Evolutionary conservation across 2,113 vertebrate genomes (phyloP).

Genomic region (Scomber japonicus): DNA sequence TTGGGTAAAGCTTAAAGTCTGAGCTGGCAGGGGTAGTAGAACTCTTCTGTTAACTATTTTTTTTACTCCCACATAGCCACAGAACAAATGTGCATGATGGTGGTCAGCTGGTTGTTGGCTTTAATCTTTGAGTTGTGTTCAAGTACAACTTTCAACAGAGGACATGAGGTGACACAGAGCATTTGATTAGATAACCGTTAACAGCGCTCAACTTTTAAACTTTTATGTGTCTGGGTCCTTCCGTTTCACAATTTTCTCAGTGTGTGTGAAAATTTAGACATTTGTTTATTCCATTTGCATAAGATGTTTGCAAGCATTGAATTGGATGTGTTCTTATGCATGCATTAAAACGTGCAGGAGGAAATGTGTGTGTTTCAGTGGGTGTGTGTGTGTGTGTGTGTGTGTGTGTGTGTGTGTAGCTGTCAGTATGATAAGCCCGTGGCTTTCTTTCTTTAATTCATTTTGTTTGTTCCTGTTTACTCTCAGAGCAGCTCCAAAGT

Average conservation of each 20-base stretch:
- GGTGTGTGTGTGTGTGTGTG: constrained; percentile 1
- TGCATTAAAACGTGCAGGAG: neutral
- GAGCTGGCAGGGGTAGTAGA: too few species aligned
- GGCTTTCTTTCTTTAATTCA: constrained; percentile 17
- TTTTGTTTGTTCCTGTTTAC: constrained; percentile 67
- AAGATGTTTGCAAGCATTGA: neutral
- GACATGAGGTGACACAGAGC: too few species aligned
- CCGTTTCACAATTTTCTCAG: neutral
- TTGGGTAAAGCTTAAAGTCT: too few species aligned
- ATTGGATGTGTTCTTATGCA: neutral
- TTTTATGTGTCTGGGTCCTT: too few species aligned
- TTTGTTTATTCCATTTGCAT: neutral
- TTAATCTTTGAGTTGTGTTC: too few species aligned
- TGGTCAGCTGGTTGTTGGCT: too few species aligned
- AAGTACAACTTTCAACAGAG: too few species aligned
- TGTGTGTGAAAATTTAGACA: neutral
- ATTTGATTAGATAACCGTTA: too few species aligned
- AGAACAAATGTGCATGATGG: too few species aligned
- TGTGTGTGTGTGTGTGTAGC: constrained; percentile 3
- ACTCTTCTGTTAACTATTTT: too few species aligned
- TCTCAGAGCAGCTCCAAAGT: constrained; percentile 36
- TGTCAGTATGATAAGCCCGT: constrained; percentile 5
- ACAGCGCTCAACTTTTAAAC: too few species aligned
- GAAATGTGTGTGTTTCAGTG: neutral
- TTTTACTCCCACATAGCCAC: too few species aligned